Conservation (phyloP, 2,888 invertebrate genomes). For the Trichogramma dendrolimi region DNA sequence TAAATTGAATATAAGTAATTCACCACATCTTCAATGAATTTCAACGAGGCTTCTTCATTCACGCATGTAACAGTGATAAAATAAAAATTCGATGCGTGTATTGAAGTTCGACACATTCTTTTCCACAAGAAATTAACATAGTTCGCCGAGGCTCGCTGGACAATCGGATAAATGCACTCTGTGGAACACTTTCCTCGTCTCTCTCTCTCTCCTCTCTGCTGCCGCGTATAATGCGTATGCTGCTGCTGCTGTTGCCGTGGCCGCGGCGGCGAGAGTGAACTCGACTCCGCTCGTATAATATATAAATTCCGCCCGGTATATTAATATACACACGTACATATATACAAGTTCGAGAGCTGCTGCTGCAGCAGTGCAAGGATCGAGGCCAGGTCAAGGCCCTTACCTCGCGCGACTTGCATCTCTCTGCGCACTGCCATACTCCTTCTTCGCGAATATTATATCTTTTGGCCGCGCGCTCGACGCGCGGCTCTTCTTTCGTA, state of each 20-base stretch:
- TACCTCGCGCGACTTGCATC: slow-evolving; percentile 33
- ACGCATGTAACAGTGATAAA: no score
- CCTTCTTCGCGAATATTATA: slow-evolving; percentile 9
- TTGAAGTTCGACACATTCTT: no score
- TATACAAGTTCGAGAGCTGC: neutral
- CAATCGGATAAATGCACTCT: no score
- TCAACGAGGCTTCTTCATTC: no score
- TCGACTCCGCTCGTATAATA: slow-evolving; percentile 30
- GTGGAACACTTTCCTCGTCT: slow-evolving; percentile 50
- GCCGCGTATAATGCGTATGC: slow-evolving; percentile 13
- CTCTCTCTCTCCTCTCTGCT: slow-evolving; percentile 10
- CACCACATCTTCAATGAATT: no score
- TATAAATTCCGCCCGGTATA: no score
- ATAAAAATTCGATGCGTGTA: no score
- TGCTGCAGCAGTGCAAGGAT: slow-evolving; percentile 38
- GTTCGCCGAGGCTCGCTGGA: no score
- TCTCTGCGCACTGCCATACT: slow-evolving; percentile 22
- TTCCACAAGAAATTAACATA: no score
- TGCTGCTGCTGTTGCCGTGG: neutral
- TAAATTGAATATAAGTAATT: no score
- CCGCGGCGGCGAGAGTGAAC: slow-evolving; percentile 52
- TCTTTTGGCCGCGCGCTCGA: slow-evolving; percentile 6
- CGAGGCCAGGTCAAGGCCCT: slow-evolving; percentile 54
- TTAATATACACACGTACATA: no score
- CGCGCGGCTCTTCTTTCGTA: neutral